A percentile compares a stretch with the other conserved stretches of the same genome.
These are phyloP conservation scores for Myanophis thanlyinensis DNA, from an alignment of 2,113 vertebrate genomes.

Conservation along the genomic window DNA sequence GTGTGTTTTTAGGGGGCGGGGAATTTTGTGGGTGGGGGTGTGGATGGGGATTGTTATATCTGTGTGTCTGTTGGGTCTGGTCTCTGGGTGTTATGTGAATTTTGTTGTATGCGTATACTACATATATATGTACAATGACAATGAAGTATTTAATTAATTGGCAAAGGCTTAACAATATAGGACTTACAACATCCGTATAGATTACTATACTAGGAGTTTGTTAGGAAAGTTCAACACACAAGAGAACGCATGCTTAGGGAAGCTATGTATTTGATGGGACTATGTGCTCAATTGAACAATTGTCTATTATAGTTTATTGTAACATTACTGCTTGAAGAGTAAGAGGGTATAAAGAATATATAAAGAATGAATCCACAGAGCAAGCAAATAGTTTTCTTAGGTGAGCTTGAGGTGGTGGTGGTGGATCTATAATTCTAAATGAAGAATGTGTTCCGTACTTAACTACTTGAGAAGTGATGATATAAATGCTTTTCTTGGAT, in stretches of 20 bases:
- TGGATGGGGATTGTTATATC: no score
- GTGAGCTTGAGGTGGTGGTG: not conserved
- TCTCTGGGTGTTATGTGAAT: no score
- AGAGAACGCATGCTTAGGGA: not conserved
- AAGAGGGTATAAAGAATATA: not conserved
- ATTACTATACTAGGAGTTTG: not conserved
- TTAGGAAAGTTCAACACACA: not conserved
- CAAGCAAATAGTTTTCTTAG: not conserved
- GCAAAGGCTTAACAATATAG: not conserved
- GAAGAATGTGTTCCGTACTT: not conserved
- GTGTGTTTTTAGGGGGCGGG: no score
- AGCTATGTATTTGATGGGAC: not conserved
- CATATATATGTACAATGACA: no score
- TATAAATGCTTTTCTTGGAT: not conserved
- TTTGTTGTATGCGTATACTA: no score
- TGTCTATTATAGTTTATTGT: not conserved
- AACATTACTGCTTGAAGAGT: not conserved
- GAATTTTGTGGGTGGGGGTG: no score
- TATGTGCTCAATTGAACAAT: not conserved
- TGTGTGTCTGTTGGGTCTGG: no score
- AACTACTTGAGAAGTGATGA: not conserved
- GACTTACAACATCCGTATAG: not conserved
- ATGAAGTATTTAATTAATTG: no score
- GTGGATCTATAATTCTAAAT: not conserved
- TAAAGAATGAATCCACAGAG: not conserved